phyloP scores from a whole-genome alignment of 2,888 invertebrate species.

The Pediacus dermestoides region DNA sequence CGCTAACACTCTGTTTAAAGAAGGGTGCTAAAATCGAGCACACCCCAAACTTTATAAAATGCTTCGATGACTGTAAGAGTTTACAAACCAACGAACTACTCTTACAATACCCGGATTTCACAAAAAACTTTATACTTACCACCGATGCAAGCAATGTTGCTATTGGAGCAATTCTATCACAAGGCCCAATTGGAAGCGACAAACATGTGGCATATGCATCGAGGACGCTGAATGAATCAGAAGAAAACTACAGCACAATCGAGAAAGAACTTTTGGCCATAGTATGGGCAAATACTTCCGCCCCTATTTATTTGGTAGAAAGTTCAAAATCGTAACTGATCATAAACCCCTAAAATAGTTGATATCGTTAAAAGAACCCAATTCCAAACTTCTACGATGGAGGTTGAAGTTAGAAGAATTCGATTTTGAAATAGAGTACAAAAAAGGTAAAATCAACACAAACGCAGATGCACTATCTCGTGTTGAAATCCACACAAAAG shows the following conservation, averaged over 20 bases:
- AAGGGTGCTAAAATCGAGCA: slow-evolving; percentile 22
- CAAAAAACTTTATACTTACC: slow-evolving; percentile 24
- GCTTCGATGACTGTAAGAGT: slow-evolving; percentile 15
- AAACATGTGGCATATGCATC: slow-evolving; percentile 28
- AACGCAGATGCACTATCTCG: too few species aligned
- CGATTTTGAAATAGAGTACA: too few species aligned
- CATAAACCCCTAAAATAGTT: slow-evolving; percentile 34
- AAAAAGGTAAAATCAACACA: too few species aligned
- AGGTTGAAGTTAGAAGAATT: too few species aligned
- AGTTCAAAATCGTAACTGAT: slow-evolving; percentile 39
- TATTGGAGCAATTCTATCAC: slow-evolving; percentile 33
- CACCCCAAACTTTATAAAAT: slow-evolving; percentile 6
- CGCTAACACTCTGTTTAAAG: slow-evolving; percentile 24
- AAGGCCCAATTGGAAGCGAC: slow-evolving; percentile 24
- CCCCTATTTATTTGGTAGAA: too few species aligned
- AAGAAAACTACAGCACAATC: too few species aligned
- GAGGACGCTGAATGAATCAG: slow-evolving; percentile 22
- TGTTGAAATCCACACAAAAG: too few species aligned
- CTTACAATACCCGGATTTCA: slow-evolving; percentile 17
- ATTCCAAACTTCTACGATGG: slow-evolving; percentile 33
- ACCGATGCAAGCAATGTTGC: slow-evolving; percentile 36
- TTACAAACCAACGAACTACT: slow-evolving; percentile 4
- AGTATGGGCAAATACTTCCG: too few species aligned
- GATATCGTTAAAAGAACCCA: slow-evolving; percentile 26
- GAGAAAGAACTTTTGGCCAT: too few species aligned